Evolutionary conservation across 2,113 vertebrate species (phyloP).

Genomic region (Bambusicola thoracicus): DNA sequence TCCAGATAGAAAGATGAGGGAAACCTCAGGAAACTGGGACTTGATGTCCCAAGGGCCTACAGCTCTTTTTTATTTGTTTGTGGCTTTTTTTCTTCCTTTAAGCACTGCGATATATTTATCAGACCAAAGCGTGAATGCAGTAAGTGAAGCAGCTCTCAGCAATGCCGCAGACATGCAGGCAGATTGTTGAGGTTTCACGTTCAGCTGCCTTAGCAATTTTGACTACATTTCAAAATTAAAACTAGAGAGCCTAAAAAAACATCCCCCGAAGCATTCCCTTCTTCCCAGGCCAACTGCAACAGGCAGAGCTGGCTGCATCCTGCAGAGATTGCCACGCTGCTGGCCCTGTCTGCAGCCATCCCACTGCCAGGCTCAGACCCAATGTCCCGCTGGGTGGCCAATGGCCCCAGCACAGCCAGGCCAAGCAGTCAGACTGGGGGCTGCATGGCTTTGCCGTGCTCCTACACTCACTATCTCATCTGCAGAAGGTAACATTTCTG

Average conservation of each 20-base stretch:
- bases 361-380: not conserved
- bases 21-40: not conserved
- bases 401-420: not conserved
- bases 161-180: not conserved
- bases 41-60: not conserved
- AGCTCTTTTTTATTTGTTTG: not conserved
- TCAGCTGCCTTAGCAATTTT: not conserved
- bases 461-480: accelerated
- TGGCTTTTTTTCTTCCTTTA: not conserved
- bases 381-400: not conserved
- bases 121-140: not conserved
- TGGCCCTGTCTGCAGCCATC: not conserved
- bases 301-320: not conserved
- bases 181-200: not conserved
- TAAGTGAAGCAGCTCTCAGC: not conserved
- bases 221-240: not conserved
- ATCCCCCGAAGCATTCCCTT: not conserved
- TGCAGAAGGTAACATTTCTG: not conserved
- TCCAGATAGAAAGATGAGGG: not conserved
- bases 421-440: not conserved
- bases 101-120: not conserved
- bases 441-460: not conserved
- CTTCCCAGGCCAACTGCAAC: not conserved
- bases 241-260: not conserved
- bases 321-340: accelerated